Evolutionary conservation across 2,113 vertebrate species (phyloP), one percentile per base, ranked within the genome.

Genomic region (Genyomyrus donnyi): DNA sequence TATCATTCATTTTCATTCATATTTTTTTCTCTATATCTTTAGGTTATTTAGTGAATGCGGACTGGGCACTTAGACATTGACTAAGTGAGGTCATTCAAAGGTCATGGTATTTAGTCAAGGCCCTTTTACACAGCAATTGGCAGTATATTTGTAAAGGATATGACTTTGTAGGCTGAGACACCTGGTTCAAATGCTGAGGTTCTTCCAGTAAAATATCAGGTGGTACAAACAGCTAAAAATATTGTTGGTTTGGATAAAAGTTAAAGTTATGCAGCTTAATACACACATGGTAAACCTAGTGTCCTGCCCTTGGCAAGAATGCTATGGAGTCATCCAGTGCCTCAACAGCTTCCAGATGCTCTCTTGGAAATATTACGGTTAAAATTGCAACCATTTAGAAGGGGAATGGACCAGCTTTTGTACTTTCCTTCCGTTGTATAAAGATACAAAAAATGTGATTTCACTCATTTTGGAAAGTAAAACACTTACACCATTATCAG

Each of bases 331-430:
- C 90, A 89, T 84, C 92, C 90, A 88, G 88, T 46, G 53, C 90
- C 92, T 91, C 1, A 11, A 77, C 89, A 92, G 53, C 52, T 90
- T 93, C 89, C 90, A 90, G 89, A 93, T 92, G n/a, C 66, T 92
- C 17, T 9, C 52, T 49, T 89, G 88, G 89, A 88, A 91, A 91
- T 90, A 88, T 46, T 87, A 93, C 0, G 4, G 45, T 70, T 49
- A 90, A 74, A 31, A 92, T 93, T 94, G 89, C 45, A 35, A 56
- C 58, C 89, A 93, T 91, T 87, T 87, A 89, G 91, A 93, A 90
- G 24, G 86, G 24, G 90, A 49, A 31, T 7, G 17, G 66, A 39
- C 85, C 15, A 88, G 88, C 87, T 90, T 56, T 53, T 39, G 86
- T 58, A 88, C 66, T n/a, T 91, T 91, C 50, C 90, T 83, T 90